phyloP scores from a whole-genome alignment of 2,888 invertebrate genomes.

The Hypomecis atomaria region DNA sequence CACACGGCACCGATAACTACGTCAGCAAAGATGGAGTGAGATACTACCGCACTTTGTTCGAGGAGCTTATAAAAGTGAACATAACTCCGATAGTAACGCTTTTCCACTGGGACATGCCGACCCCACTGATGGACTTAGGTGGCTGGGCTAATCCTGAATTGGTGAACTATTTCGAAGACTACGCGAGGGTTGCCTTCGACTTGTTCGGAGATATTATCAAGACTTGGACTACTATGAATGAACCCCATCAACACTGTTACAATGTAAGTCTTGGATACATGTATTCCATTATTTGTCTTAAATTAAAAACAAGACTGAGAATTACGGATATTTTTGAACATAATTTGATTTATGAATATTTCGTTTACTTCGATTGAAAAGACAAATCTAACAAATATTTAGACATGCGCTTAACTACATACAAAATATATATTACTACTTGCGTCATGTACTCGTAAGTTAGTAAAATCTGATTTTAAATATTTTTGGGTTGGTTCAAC shows the following conservation, averaged over 20 bases:
- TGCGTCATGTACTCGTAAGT: no score
- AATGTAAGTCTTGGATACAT: constrained; percentile 59
- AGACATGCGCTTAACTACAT: no score
- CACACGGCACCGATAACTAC: constrained; percentile 86
- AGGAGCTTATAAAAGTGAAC: constrained; percentile 86
- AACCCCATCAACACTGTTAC: constrained; percentile 85
- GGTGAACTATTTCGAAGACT: constrained; percentile 82
- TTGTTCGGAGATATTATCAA: constrained; percentile 87
- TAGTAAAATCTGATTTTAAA: no score
- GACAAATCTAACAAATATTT: no score
- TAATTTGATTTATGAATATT: no score
- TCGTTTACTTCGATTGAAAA: no score
- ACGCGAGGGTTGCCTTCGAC: constrained; percentile 82
- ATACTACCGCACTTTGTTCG: constrained; percentile 90
- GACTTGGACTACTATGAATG: constrained; percentile 91
- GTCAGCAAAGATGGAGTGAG: constrained; percentile 88
- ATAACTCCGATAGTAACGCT: constrained; percentile 89
- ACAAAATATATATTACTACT: no score
- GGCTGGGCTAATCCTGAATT: constrained; percentile 82
- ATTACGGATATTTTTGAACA: no score
- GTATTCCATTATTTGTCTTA: no score
- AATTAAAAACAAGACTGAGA: no score
- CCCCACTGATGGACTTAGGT: constrained; percentile 78
- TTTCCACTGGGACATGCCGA: constrained; percentile 86
- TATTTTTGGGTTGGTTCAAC: no score